These are phyloP conservation scores for Hydrotaea cyrtoneurina DNA, from an alignment of 2,888 invertebrate genomes.

Conservation along the genomic window DNA sequence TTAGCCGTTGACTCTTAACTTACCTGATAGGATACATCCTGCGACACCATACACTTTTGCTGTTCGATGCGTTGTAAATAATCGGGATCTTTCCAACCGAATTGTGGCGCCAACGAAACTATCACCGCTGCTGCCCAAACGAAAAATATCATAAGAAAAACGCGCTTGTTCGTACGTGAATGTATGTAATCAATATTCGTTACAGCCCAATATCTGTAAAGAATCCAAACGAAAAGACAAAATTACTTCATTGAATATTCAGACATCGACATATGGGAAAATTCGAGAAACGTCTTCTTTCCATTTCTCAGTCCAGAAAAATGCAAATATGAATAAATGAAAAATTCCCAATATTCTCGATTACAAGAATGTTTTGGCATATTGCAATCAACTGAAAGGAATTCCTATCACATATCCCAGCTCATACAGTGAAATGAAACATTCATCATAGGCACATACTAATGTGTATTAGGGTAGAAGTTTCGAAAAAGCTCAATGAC, in stretches of 20 bases:
- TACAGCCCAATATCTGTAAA: slow-evolving; percentile 96
- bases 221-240: background rate
- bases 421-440: background rate
- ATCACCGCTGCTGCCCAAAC: slow-evolving; percentile 96
- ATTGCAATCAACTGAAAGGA: slow-evolving; percentile 7
- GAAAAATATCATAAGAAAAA: slow-evolving; percentile 93
- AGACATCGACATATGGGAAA: too few relatives aligned
- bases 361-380: background rate
- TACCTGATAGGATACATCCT: slow-evolving; percentile 95
- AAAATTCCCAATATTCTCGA: background rate
- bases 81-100: slow-evolving; percentile 96
- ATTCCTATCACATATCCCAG: background rate
- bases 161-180: slow-evolving; percentile 91
- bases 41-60: slow-evolving; percentile 94
- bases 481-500: too few relatives aligned
- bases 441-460: background rate
- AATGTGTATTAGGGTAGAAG: background rate
- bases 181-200: slow-evolving; percentile 98
- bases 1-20: background rate
- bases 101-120: slow-evolving; percentile 96
- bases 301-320: background rate
- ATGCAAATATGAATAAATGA: slow-evolving; percentile 6
- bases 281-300: too few relatives aligned
- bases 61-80: slow-evolving; percentile 91
- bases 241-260: background rate